Conservation (phyloP, 2,797 vertebrate species). For the Myotis vivesi region DNA sequence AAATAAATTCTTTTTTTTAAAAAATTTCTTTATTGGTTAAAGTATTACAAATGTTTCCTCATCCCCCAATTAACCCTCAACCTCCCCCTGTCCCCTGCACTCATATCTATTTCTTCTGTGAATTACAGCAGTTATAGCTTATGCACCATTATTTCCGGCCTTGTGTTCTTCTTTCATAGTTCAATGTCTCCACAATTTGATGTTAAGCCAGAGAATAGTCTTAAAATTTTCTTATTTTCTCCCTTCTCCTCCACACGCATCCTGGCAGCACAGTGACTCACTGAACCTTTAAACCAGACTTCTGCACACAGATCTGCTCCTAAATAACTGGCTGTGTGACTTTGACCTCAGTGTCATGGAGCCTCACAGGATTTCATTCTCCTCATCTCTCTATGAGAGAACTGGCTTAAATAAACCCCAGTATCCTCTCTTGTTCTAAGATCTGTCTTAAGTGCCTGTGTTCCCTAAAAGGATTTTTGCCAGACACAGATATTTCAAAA, state of each 20-base stretch:
- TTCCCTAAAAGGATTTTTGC: background rate
- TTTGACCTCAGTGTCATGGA: background rate
- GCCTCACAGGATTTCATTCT: background rate
- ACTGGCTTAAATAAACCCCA: background rate
- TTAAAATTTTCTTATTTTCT: background rate
- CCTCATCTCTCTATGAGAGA: background rate
- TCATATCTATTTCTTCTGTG: background rate
- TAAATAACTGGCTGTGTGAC: background rate
- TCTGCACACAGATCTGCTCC: background rate
- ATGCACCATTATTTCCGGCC: background rate
- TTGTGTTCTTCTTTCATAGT: background rate
- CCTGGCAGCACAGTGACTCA: background rate
- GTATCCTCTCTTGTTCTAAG: background rate
- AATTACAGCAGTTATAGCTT: background rate
- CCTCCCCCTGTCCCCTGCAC: too few relatives aligned
- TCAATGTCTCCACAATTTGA: background rate
- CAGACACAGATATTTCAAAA: background rate
- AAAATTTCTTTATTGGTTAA: too few relatives aligned
- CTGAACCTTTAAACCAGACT: background rate
- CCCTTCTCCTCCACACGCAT: background rate
- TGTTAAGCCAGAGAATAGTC: constrained; percentile 27
- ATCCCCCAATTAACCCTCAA: too few relatives aligned
- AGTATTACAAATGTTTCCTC: too few relatives aligned
- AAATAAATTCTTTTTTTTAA: background rate
- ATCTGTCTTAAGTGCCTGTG: background rate